These are phyloP conservation scores for Sphenodon punctatus DNA, from an alignment of 2,797 vertebrate species.

Conservation along the genomic window DNA sequence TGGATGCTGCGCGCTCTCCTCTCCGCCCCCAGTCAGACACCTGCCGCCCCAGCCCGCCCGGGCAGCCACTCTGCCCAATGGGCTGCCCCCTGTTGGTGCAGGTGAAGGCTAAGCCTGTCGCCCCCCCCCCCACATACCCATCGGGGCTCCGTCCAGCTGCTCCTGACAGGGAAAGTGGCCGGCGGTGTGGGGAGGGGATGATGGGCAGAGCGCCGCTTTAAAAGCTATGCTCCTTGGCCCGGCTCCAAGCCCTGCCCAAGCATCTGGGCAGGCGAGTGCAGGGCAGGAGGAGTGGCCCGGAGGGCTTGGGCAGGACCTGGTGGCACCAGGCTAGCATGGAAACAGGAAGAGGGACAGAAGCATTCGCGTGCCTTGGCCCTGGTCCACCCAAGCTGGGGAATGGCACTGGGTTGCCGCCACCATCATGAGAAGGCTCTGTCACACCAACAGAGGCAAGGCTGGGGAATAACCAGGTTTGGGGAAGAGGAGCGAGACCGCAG, in stretches of 20 bases:
- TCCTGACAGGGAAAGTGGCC: not conserved
- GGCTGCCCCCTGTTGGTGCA: too few species aligned
- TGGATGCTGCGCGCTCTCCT: too few species aligned
- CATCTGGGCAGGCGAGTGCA: slow-evolving; percentile 6
- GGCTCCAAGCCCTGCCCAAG: slow-evolving; percentile 36
- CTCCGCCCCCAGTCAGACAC: not conserved
- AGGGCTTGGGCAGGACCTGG: not conserved
- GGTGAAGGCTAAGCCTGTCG: too few species aligned
- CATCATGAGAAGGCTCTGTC: too few species aligned
- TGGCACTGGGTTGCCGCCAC: too few species aligned
- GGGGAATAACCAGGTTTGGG: not conserved
- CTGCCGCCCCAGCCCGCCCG: too few species aligned
- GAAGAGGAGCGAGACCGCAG: not conserved
- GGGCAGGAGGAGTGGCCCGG: slow-evolving; percentile 12
- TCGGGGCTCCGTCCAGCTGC: not conserved
- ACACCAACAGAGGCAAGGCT: not conserved
- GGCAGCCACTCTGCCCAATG: too few species aligned
- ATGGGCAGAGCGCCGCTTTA: not conserved
- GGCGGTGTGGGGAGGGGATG: not conserved
- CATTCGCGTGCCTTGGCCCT: too few species aligned
- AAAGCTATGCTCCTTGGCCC: not conserved
- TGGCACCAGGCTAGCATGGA: not conserved
- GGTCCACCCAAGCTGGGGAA: too few species aligned
- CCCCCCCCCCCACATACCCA: slow-evolving; percentile 39
- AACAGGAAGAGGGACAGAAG: not conserved